Base-by-base conservation (phyloP, 2,797 vertebrate species). In the Garrulus glandarius region DNA sequence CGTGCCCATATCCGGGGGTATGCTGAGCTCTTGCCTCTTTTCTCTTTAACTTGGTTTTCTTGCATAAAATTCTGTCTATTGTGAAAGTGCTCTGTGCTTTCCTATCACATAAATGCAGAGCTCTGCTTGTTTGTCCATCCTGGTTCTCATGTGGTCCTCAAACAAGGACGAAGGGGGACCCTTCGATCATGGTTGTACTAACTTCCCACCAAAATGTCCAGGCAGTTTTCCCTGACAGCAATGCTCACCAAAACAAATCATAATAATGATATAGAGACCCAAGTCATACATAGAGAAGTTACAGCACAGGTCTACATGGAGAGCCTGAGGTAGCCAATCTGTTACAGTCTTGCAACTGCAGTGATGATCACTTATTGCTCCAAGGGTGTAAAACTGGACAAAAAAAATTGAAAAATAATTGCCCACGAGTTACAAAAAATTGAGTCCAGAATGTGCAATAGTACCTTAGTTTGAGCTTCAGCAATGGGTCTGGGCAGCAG, bases 121-220 rank as follows among this genome's bases (percentile, higher is more conserved):
- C 30, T 86, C 21, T 32, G 13, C 17, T 85, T 19, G 21, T 77
- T 92, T 53, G 8, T 60, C 15, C 7, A 3, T 36, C 36, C 43
- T 78, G 20, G 3, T 32, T 89, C 41, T 77, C 16, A 0, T 2
- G 1, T 6, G 2, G 21, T 83, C 52, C 39, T 91, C 0, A 0
- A 32, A 63, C 9, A 63, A 70, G 32, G 84, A 24, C 32, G 70
- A 44, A 82, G 23, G 5, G 5, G 3, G 4, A 72, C 7, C 14
- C 13, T 69, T 63, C 65, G 17, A 9, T 81, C 2, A 0, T 17
- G 32, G 6, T 17, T 57, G 2, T 34, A 24, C 21, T 32, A 16
- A 49, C 5, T 77, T 76, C 11, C 18, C 53, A 34, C 37, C 22
- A 72, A 69, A 53, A 57, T 19, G 18, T 16, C 53, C 15, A 37